Evolutionary conservation across 2,797 vertebrate genomes (phyloP), one percentile per base, ranked within the genome.

Genomic region (Cercopithecus neglectus): DNA sequence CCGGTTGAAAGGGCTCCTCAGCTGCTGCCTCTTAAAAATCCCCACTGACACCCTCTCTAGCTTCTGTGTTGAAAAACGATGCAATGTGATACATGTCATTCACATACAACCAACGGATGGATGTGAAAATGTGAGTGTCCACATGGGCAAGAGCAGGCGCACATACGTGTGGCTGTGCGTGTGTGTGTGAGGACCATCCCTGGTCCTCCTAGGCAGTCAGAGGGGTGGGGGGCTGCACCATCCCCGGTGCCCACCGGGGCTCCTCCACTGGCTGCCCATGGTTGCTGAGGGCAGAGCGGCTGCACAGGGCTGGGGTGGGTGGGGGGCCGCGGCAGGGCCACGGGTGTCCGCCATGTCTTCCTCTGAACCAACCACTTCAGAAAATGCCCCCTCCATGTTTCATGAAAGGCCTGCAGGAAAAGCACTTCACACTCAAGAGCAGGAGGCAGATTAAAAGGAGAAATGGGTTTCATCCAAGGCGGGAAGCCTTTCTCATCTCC

Each of bases 341-440:
- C 8, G 96, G 94, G 97, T 91, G 90, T 94, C 9, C 1, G 79
- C 94, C 94, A 96, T 97, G 96, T 97, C 94, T 72, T 97, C 92
- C 92, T 94, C 96, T 95, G 97, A 98, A 98, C 94, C 97, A 13
- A 97, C 80, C 97, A 96, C 96, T 97, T 80, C 87, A 97, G 89
- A 97, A 94, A 97, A 93, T 89, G 94, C 96, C 96, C 13, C 92
- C 85, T 89, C 98, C 95, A 95, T 95, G 95, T 96, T 85, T 97
- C 96, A 98, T 97, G 97, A 98, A 98, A 97, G 93, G 81, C 86
- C 93, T 98, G 98, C 97, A 88, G 22, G 95, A 98, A 98, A 91
- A 96, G 90, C 67, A 96, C 98, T 98, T 98, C 97, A 97, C 95
- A 97, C 96, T 98, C 89, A 61, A 67, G 97, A 98, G 96, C 33